These are phyloP conservation scores for Phalacrocorax pelagicus DNA, from an alignment of 2,113 vertebrate species.

Conservation along the genomic window DNA sequence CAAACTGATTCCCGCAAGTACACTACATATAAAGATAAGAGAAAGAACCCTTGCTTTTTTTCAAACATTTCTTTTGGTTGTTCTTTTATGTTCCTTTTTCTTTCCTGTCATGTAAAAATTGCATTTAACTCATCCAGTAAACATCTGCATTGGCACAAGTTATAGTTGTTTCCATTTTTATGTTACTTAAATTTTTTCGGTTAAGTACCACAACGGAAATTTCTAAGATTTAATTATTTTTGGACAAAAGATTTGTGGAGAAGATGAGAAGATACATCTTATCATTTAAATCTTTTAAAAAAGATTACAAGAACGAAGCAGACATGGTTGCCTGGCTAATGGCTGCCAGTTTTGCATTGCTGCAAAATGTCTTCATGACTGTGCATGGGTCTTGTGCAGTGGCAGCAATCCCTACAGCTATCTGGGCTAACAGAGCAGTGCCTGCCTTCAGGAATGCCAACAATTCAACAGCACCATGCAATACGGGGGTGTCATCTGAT, in stretches of 20 bases:
- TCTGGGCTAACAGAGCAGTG: neutral
- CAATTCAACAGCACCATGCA: neutral
- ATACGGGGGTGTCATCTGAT: neutral
- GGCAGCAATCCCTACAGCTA: neutral
- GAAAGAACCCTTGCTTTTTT: accelerated
- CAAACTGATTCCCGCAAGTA: neutral
- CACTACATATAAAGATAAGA: neutral
- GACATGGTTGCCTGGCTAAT: neutral
- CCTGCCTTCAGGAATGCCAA: neutral
- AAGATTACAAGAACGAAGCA: neutral
- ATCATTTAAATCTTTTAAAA: neutral
- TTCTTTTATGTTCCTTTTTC: neutral
- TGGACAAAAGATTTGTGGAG: neutral
- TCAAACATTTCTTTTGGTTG: neutral
- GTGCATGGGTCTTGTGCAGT: accelerated
- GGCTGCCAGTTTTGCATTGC: neutral
- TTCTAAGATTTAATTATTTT: neutral
- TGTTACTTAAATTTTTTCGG: neutral
- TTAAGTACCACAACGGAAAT: neutral
- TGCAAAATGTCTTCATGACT: neutral
- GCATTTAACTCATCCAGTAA: neutral
- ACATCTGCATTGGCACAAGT: neutral
- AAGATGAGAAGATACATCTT: neutral
- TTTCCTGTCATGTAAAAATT: neutral
- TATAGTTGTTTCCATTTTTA: neutral